These are phyloP conservation scores for Disparrhopalites patrizii DNA, from an alignment of 2,888 invertebrate species.

Conservation along the genomic window DNA sequence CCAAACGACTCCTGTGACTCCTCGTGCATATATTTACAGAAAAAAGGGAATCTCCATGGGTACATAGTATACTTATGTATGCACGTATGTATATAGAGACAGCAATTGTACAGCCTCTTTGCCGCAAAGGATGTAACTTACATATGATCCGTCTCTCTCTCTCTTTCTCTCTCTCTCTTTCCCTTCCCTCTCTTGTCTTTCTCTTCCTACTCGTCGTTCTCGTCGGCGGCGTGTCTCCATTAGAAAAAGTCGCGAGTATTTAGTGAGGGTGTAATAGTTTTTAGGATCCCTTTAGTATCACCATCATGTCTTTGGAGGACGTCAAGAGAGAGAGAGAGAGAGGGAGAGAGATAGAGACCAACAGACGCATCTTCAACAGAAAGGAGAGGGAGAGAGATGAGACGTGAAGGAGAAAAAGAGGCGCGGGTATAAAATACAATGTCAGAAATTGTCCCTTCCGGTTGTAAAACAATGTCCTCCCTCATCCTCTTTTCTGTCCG, in stretches of 20 bases:
- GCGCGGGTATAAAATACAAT: conserved; percentile 27
- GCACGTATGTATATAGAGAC: too few species aligned
- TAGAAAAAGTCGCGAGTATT: neutral
- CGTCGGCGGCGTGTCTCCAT: neutral
- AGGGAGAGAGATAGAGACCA: neutral
- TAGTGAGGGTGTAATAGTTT: neutral
- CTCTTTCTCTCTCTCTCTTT: neutral
- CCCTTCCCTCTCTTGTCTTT: neutral
- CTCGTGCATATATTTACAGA: too few species aligned
- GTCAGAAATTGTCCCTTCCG: conserved; percentile 40
- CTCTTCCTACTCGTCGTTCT: neutral
- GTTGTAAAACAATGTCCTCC: conserved; percentile 42
- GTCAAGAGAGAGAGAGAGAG: neutral
- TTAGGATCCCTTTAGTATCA: conserved; percentile 4
- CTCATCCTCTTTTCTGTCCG: conserved; percentile 36
- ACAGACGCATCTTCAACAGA: neutral
- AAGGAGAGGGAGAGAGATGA: conserved; percentile 13
- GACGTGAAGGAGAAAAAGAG: conserved; percentile 15
- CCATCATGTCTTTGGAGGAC: neutral
- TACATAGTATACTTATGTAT: too few species aligned
- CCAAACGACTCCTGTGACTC: too few species aligned
- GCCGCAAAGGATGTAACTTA: too few species aligned
- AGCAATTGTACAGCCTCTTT: too few species aligned
- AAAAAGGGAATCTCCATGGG: too few species aligned
- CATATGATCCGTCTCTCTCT: neutral